phyloP scores from a whole-genome alignment of 1,140 invertebrate species.

The Bathynomus jamesi region DNA sequence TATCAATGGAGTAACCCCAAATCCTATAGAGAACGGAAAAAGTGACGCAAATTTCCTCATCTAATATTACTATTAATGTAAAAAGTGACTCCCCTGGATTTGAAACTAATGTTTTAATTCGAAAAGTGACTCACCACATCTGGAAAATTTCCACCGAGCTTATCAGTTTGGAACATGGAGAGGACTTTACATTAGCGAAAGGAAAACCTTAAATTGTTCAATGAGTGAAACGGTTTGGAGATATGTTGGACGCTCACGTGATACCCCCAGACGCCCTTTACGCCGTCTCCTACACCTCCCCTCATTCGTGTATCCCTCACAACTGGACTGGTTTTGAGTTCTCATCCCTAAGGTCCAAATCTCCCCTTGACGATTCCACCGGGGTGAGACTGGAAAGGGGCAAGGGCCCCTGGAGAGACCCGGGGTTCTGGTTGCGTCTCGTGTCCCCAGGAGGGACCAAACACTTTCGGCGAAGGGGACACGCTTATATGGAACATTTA shows the following conservation, averaged over 20 bases:
- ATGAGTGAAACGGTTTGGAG: neutral
- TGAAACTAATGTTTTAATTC: no score
- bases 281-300: neutral
- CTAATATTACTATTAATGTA: no score
- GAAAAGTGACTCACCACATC: neutral
- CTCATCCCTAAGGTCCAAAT: neutral
- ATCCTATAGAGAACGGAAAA: no score
- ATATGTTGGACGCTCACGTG: neutral
- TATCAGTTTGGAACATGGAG: neutral
- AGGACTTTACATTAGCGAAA: neutral
- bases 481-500: neutral
- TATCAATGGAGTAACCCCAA: no score
- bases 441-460: conserved; percentile 19
- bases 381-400: conserved; percentile 3
- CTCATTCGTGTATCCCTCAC: neutral
- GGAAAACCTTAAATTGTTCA: neutral
- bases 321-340: neutral
- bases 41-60: no score
- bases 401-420: conserved; percentile 12
- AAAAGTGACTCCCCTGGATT: no score
- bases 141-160: neutral
- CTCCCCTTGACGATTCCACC: neutral
- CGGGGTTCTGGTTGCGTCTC: conserved; percentile 20
- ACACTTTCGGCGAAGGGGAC: conserved; percentile 2
- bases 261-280: neutral